Conservation (phyloP, 2,797 vertebrate genomes). For the Luscinia luscinia region DNA sequence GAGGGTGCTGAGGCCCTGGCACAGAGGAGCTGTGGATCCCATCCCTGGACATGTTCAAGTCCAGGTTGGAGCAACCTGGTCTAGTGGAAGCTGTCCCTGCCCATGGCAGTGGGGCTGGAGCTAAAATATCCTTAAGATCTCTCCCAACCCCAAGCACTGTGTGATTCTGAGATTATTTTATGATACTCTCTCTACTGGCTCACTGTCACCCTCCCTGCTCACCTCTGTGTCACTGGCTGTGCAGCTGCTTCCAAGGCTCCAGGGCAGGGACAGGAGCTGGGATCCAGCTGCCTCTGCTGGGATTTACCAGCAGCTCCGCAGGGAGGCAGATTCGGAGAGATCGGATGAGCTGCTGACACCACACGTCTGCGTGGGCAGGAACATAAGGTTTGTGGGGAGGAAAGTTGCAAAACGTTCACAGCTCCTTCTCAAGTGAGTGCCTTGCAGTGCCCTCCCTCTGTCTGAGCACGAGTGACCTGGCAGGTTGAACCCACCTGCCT, state of each 20-base stretch:
- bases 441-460: neutral
- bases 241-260: neutral
- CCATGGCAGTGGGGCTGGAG: neutral
- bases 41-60: neutral
- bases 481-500: neutral
- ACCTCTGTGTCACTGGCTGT: neutral
- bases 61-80: neutral
- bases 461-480: constrained; percentile 18
- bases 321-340: neutral
- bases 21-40: neutral
- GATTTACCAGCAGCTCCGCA: neutral
- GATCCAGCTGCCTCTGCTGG: neutral
- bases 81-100: neutral
- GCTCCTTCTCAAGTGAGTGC: neutral
- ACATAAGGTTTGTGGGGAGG: constrained; percentile 47
- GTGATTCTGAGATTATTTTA: neutral
- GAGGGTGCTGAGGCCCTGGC: neutral
- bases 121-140: neutral
- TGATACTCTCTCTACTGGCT: neutral
- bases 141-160: neutral
- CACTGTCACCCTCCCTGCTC: neutral
- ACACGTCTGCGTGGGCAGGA: neutral
- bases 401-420: constrained; percentile 23
- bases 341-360: neutral
- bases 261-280: neutral